phyloP scores from a whole-genome alignment of 1,140 invertebrate genomes.

The Bombus impatiens region DNA sequence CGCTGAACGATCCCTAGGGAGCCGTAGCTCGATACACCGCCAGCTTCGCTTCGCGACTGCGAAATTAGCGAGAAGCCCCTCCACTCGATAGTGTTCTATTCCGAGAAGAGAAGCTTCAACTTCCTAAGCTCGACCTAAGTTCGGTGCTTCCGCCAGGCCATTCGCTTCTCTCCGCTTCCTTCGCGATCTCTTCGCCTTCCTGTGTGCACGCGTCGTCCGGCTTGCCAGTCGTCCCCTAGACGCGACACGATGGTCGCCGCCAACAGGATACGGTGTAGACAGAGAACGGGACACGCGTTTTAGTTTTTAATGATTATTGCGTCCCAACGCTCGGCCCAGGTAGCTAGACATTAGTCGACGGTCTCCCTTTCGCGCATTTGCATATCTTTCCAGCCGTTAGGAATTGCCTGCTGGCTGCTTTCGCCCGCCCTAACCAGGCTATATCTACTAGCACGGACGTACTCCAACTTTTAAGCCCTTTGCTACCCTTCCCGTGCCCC shows the following conservation, averaged over 20 bases:
- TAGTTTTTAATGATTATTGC: conserved; percentile 81
- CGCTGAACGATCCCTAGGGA: conserved; percentile 55
- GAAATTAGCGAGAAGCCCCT: conserved; percentile 60
- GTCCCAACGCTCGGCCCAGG: conserved; percentile 64
- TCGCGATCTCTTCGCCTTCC: background rate
- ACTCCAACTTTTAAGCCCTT: conserved; percentile 77
- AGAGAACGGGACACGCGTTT: conserved; percentile 65
- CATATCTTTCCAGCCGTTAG: conserved; percentile 80
- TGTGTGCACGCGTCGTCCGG: background rate
- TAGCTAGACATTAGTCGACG: conserved; percentile 65
- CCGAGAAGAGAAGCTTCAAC: conserved; percentile 39
- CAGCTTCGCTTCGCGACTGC: conserved; percentile 57
- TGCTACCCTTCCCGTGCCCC: conserved; percentile 5
- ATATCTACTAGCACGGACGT: conserved; percentile 69
- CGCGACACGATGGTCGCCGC: conserved; percentile 8
- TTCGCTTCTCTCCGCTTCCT: conserved; percentile 1
- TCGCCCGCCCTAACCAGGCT: conserved; percentile 62
- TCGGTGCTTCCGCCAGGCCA: conserved; percentile 46
- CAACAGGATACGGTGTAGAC: background rate
- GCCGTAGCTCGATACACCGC: conserved; percentile 50
- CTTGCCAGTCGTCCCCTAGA: conserved; percentile 3
- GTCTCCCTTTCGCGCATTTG: conserved; percentile 73
- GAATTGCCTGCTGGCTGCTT: conserved; percentile 73
- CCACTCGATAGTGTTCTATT: conserved; percentile 25
- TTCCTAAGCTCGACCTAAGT: conserved; percentile 63